Evolutionary conservation across 2,888 invertebrate genomes (phyloP).

Genomic region (Onchidella celtica): DNA sequence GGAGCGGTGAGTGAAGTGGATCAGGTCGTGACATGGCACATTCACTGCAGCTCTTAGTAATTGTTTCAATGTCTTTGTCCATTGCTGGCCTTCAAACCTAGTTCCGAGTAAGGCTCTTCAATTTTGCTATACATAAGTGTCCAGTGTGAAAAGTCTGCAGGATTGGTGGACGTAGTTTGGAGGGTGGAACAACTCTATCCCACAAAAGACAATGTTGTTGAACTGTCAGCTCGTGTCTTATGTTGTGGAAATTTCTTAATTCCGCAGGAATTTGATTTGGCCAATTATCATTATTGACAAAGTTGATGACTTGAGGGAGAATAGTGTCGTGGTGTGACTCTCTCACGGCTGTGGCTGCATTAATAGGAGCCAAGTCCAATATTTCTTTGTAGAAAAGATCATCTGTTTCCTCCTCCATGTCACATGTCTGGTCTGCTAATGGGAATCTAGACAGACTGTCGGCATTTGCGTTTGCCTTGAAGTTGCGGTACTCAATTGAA

Average conservation of each 20-base stretch:
- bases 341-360: not conserved
- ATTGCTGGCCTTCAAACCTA: slow-evolving; percentile 43
- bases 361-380: not conserved
- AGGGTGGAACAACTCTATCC: slow-evolving; percentile 38
- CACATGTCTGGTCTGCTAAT: not conserved
- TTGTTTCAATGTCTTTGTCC: slow-evolving; percentile 10
- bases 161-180: slow-evolving; percentile 41
- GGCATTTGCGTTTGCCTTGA: slow-evolving; percentile 69
- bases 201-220: slow-evolving; percentile 51
- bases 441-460: slow-evolving; percentile 73
- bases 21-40: no score
- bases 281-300: slow-evolving; percentile 19
- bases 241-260: slow-evolving; percentile 12
- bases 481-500: slow-evolving; percentile 68
- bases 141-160: slow-evolving; percentile 54
- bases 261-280: not conserved
- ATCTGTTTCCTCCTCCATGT: not conserved
- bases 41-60: slow-evolving; percentile 39
- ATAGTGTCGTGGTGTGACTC: slow-evolving; percentile 17
- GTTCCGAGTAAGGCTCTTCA: slow-evolving; percentile 57
- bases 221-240: slow-evolving; percentile 45
- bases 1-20: slow-evolving; percentile 58
- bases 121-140: slow-evolving; percentile 26
- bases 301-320: slow-evolving; percentile 26
- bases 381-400: slow-evolving; percentile 4